Conservation (phyloP, 2,888 invertebrate genomes). For the Agrochola lychnidis region DNA sequence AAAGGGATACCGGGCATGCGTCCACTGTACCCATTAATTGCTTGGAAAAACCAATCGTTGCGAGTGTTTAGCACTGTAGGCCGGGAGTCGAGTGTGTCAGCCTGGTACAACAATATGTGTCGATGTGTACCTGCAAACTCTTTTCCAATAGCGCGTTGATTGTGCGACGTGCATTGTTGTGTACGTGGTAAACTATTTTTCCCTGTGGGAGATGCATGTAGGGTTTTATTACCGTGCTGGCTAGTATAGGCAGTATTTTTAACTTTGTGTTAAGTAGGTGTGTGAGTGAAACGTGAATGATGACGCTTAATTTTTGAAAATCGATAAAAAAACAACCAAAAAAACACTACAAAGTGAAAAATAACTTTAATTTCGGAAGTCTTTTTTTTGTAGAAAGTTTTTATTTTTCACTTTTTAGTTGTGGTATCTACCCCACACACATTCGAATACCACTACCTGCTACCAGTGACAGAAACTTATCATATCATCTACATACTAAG, state of each 20-base stretch:
- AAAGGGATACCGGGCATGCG: conserved; percentile 59
- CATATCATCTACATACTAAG: too few relatives aligned
- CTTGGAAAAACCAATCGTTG: conserved; percentile 68
- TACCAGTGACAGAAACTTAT: too few relatives aligned
- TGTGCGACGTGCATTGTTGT: conserved; percentile 30
- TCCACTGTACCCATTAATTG: conserved; percentile 64
- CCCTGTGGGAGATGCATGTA: background rate
- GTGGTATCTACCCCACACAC: too few relatives aligned
- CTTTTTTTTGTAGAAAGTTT: too few relatives aligned
- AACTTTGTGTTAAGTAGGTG: background rate
- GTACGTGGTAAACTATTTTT: conserved; percentile 18
- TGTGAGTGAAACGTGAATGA: background rate
- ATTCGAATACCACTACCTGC: too few relatives aligned
- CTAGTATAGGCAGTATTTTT: background rate
- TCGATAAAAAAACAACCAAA: too few relatives aligned
- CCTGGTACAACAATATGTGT: conserved; percentile 39
- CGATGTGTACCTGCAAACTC: conserved; percentile 16
- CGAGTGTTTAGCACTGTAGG: conserved; percentile 59
- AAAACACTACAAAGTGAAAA: too few relatives aligned
- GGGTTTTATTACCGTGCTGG: background rate
- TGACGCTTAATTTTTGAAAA: background rate
- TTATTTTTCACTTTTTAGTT: too few relatives aligned
- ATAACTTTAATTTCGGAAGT: too few relatives aligned
- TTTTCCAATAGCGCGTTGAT: conserved; percentile 32
- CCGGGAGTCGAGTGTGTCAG: conserved; percentile 38